Base-by-base conservation (phyloP, 64 coral and sea anemone species). In the Dendronephthya gigantea region DNA sequence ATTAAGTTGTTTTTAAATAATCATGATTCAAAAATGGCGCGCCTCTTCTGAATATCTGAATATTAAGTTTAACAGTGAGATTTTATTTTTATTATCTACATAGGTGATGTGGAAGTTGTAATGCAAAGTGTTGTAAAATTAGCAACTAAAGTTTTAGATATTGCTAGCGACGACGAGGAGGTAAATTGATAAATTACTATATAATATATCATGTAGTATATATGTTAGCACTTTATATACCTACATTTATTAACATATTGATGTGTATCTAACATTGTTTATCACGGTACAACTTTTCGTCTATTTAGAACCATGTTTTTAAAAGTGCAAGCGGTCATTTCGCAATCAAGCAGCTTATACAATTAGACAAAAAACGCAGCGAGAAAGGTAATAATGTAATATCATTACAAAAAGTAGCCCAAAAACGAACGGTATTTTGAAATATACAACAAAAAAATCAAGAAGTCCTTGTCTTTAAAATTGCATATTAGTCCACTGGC, bases 301-400 rank as follows among this genome's bases (percentile, higher is more conserved):
- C 82, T 83, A 12, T 87, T 9, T 27, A 98, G 95, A 90, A 98
- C 81, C 95, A 98, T 84, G 35, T 98, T 8, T 28, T 98, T 14
- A 98, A 98, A 81, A 98, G 95, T 90, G 87, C 92, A 22, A 90
- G 88, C 65, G 95, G 95, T 8, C 95, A 98, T 91, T 98, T 87
- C 59, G 79, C 95, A 22, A 28, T 98, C 32, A 98, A 98, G 74
- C 85, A 90, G 27, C 85, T 98, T 6, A 93, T 98, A 14, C 82
- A 79, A 36, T 91, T 91, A 28, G 95, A 98, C 85, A 93, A 98
- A 48, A 90, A 93, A 82, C 83, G 85, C 19, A 84, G 66, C 31
- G 69, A 82, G 30, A 74, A 83, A 91, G 92, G 95, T 93, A 66
- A 47, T n/a, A n/a, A n/a, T n/a, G n/a, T n/a, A n/a, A n/a, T n/a